phyloP scores from a whole-genome alignment of 2,113 vertebrate species.

The Protobothrops mucrosquamatus region DNA sequence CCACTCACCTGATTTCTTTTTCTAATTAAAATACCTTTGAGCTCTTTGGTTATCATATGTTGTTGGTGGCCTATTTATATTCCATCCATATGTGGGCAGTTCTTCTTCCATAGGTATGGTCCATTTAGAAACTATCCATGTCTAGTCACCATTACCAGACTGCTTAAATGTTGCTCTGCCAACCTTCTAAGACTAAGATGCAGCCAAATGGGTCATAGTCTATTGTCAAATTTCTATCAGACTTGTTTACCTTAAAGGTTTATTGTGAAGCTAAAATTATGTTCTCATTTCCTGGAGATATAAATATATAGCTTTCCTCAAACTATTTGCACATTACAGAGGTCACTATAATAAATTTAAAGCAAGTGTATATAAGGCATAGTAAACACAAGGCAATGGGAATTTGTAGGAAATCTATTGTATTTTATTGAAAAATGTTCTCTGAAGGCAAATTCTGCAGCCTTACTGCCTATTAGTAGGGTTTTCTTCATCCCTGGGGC shows the following conservation, averaged over 20 bases:
- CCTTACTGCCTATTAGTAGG: conserved; percentile 20
- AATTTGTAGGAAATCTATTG: not conserved
- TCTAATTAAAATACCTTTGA: not conserved
- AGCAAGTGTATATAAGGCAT: not conserved
- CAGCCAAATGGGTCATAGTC: not conserved
- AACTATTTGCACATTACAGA: not conserved
- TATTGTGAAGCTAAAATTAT: not conserved
- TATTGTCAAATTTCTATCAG: not conserved
- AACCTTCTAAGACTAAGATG: not conserved
- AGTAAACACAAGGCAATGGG: conserved; percentile 15
- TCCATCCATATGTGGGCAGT: not conserved
- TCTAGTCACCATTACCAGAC: not conserved
- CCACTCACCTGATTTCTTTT: not conserved
- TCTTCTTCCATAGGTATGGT: not conserved
- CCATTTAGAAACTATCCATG: not conserved
- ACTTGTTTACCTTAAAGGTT: not conserved
- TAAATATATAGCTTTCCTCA: not conserved
- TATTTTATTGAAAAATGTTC: not conserved
- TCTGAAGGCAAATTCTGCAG: conserved; percentile 10
- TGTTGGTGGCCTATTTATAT: not conserved
- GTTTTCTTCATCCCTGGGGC: conserved; percentile 55
- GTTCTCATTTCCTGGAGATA: not conserved
- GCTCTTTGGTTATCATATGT: not conserved
- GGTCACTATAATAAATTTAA: not conserved
- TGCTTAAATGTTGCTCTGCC: not conserved